Evolutionary conservation across 2,888 invertebrate species (phyloP), one percentile per base, ranked within the genome.

Genomic region (Xylota sylvarum): DNA sequence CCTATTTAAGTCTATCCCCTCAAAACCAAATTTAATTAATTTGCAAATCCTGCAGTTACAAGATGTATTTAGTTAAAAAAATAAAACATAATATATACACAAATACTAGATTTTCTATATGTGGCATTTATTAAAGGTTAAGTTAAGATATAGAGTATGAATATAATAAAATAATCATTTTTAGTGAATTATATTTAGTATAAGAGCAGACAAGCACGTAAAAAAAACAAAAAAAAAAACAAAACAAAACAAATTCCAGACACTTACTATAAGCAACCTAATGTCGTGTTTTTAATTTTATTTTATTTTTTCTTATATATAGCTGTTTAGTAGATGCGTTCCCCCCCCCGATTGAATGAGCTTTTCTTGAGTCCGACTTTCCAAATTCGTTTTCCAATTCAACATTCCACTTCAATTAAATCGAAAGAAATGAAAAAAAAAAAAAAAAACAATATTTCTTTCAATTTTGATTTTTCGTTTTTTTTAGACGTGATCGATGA

Each of bases 1-100:
- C 90, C 90, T 48, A 90, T 90, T 88, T 90, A 90, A 89, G 85
- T 79, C 83, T 88, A 88, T 79, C 88, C 88, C 88, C 88, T 88
- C 80, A 50, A 32, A 14, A 58, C 2, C 40, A 79, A 64, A 3
- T 43, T 52, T 3, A 23, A 23, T 23, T 23, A 23, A 62, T 43
- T 67, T 55, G 56, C 60, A 76, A 56, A 64, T 77, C 77, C 73
- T 64, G 76, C 81, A 72, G 46, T 48, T 60, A 74, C 65, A 73
- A 46, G 46, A 82, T 70, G 67, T 77, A 55, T 82, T 77, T 67
- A 73, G 12, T 60, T 65, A 60, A 73, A 69, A 37, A 48, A 77
- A 77, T 19, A 40, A 46, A 60, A 67, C 5, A 46, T 37, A 64
- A 46, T n/a, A 80, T 17, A 52, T 43, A 23, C 43, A 43, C 48